Percentiles rank a stretch among this genome's conserved stretches.
Conservation (phyloP, 1,140 invertebrate species). For the Rhizoglyphus robini region DNA sequence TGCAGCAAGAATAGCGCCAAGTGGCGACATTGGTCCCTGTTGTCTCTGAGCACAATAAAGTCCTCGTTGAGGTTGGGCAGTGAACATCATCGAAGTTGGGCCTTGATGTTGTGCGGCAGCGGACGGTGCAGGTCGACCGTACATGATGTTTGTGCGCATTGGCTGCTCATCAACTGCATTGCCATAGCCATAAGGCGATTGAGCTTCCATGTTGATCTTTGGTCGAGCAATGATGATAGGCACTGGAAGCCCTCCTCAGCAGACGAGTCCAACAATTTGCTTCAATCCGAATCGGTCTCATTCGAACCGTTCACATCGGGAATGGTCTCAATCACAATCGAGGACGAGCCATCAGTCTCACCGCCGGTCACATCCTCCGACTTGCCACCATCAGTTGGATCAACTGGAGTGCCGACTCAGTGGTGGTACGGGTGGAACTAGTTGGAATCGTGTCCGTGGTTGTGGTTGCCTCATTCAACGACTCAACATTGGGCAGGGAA, state of each 20-base stretch:
- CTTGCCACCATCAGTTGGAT: too few species aligned
- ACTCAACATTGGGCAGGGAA: too few species aligned
- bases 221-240: background rate
- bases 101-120: background rate
- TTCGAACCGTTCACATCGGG: too few species aligned
- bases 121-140: slow-evolving; percentile 2
- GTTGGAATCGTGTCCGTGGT: too few species aligned
- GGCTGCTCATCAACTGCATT: background rate
- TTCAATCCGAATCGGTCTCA: too few species aligned
- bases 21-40: too few species aligned
- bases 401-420: too few species aligned
- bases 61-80: background rate
- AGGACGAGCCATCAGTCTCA: background rate
- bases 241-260: background rate
- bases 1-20: too few species aligned
- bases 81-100: background rate
- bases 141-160: background rate
- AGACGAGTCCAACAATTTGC: background rate
- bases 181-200: background rate
- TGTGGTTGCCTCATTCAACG: too few species aligned
- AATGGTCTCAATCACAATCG: background rate
- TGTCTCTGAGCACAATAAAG: too few species aligned
- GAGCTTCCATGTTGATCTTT: background rate
- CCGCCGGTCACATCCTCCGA: too few species aligned
- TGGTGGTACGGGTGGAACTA: too few species aligned